phyloP scores from a whole-genome alignment of 37 sponge, comb jelly and placozoan genomes.

The Diacarnus erythraeanus region DNA sequence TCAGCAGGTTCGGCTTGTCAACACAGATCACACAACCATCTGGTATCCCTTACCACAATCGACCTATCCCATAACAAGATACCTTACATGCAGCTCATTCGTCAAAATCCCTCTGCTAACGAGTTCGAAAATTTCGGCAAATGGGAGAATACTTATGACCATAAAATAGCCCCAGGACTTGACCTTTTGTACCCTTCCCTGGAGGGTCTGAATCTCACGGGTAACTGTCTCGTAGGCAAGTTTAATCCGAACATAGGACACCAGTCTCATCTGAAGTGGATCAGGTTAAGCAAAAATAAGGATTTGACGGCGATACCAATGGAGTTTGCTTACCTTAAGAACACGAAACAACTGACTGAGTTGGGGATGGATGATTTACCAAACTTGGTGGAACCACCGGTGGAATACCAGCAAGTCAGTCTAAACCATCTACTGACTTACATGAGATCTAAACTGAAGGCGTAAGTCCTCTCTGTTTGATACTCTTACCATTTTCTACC shows the following conservation, averaged over 20 bases:
- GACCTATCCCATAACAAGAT: slow-evolving; percentile 50
- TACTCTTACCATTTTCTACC: neutral
- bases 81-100: slow-evolving; percentile 39
- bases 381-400: slow-evolving; percentile 61
- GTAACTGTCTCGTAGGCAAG: slow-evolving; percentile 52
- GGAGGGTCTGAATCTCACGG: slow-evolving; percentile 46
- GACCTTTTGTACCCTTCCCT: slow-evolving; percentile 76
- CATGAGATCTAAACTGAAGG: slow-evolving; percentile 75
- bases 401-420: slow-evolving; percentile 44
- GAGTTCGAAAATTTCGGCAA: neutral
- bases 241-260: slow-evolving; percentile 71
- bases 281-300: slow-evolving; percentile 47
- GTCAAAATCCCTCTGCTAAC: neutral
- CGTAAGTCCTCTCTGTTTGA: slow-evolving; percentile 47
- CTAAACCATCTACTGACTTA: slow-evolving; percentile 66
- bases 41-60: slow-evolving; percentile 36
- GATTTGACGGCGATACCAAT: slow-evolving; percentile 55
- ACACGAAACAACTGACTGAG: slow-evolving; percentile 36
- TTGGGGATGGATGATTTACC: slow-evolving; percentile 39
- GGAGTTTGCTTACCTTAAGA: slow-evolving; percentile 74
- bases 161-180: neutral
- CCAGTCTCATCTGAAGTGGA: slow-evolving; percentile 57
- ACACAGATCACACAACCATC: slow-evolving; percentile 51
- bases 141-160: neutral
- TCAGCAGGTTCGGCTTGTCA: slow-evolving; percentile 21